Conservation (phyloP, 2,888 invertebrate species). For the Mythimna loreyi region DNA sequence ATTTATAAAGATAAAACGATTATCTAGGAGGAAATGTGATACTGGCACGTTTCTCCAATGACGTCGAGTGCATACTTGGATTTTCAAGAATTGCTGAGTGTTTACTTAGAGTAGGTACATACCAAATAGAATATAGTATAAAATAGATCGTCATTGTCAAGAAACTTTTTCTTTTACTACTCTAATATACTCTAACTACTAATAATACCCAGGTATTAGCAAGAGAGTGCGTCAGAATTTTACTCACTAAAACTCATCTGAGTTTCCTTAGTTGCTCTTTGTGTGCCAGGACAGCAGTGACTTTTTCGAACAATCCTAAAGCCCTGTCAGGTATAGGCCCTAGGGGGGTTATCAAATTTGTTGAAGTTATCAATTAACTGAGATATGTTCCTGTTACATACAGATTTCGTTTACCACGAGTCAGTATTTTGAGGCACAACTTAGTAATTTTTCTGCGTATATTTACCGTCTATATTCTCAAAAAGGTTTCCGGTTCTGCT, state of each 20-base stretch:
- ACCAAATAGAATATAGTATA: too few species aligned
- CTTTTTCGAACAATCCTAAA: too few species aligned
- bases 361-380: slow-evolving; percentile 3
- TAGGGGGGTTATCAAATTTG: too few species aligned
- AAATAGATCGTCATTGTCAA: not conserved
- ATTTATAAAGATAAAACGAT: slow-evolving; percentile 43
- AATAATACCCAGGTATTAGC: too few species aligned
- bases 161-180: not conserved
- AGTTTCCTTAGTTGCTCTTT: too few species aligned
- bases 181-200: too few species aligned
- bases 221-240: too few species aligned
- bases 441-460: not conserved
- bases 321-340: too few species aligned
- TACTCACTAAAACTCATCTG: too few species aligned
- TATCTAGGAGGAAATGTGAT: slow-evolving; percentile 59
- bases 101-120: slow-evolving; percentile 17
- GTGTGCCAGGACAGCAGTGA: too few species aligned
- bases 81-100: slow-evolving; percentile 42
- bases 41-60: slow-evolving; percentile 41
- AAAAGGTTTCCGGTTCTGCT: slow-evolving; percentile 18
- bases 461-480: not conserved
- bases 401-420: slow-evolving; percentile 5
- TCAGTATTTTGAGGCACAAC: slow-evolving; percentile 27
- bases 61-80: slow-evolving; percentile 34
- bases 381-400: not conserved